Evolutionary conservation across 2,888 invertebrate species (phyloP).

Genomic region (Tridacna crocea): DNA sequence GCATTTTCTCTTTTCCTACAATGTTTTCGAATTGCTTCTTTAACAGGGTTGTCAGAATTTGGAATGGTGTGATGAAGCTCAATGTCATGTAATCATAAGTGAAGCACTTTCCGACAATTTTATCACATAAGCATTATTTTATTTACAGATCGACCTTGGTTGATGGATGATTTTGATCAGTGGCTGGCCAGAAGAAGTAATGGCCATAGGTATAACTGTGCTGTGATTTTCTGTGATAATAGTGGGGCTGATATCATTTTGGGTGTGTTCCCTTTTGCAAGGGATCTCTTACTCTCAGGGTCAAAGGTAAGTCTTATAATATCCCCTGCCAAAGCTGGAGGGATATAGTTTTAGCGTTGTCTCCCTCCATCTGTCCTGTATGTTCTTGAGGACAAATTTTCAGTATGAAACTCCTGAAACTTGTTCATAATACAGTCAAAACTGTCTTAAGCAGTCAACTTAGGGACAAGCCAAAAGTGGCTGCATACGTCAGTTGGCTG

Average conservation of each 20-base stretch:
- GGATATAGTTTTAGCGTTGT: no score
- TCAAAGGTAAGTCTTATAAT: slow-evolving; percentile 88
- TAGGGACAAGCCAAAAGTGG: no score
- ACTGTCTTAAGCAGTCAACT: no score
- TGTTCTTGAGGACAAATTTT: no score
- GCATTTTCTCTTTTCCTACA: no score
- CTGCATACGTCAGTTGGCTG: no score
- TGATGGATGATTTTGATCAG: slow-evolving; percentile 93
- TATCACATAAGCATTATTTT: not conserved
- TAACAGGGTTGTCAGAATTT: not conserved
- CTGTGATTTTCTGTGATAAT: slow-evolving; percentile 97
- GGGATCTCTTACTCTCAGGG: slow-evolving; percentile 91
- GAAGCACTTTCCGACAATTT: not conserved
- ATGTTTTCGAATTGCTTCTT: no score
- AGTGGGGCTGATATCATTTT: slow-evolving; percentile 97
- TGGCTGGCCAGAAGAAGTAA: slow-evolving; percentile 90
- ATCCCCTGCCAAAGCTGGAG: not conserved
- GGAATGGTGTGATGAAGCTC: not conserved
- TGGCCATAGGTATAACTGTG: slow-evolving; percentile 90
- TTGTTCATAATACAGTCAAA: no score
- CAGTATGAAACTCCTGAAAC: no score
- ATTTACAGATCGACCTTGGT: slow-evolving; percentile 91
- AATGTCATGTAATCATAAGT: not conserved
- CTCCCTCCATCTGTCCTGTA: no score
- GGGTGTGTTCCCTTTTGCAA: slow-evolving; percentile 95